phyloP scores from a whole-genome alignment of 2,888 invertebrate species.

The Apoda limacodes region DNA sequence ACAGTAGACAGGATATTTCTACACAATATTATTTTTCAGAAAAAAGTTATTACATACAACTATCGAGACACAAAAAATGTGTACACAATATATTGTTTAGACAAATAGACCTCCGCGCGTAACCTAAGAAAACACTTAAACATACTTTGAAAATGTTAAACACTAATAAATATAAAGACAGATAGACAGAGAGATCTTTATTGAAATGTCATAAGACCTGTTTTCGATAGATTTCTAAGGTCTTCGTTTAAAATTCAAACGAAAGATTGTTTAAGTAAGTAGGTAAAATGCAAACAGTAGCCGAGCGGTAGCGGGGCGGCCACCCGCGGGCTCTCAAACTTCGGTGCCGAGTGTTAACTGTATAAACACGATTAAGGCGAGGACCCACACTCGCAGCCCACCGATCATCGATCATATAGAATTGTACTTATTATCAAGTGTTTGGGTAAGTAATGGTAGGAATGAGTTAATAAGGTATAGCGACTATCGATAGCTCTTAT shows the following conservation, averaged over 20 bases:
- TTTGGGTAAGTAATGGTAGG: too few species aligned
- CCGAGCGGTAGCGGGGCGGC: conserved; percentile 26
- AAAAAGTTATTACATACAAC: too few species aligned
- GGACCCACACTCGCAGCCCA: conserved; percentile 39
- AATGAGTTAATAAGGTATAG: too few species aligned
- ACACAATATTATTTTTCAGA: too few species aligned
- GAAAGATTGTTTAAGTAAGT: conserved; percentile 37
- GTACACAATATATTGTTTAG: conserved; percentile 35
- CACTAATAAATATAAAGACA: too few species aligned
- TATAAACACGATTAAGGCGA: conserved; percentile 56
- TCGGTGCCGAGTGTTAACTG: conserved; percentile 47
- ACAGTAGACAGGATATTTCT: too few species aligned
- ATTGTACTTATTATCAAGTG: conserved; percentile 24
- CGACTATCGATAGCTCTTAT: too few species aligned
- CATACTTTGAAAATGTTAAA: too few species aligned
- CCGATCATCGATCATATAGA: conserved; percentile 49
- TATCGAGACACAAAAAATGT: too few species aligned
- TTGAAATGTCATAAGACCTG: too few species aligned
- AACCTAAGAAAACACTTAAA: too few species aligned
- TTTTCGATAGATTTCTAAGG: conserved; percentile 11
- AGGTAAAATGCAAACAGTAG: conserved; percentile 58
- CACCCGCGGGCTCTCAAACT: conserved; percentile 51
- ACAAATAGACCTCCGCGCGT: conserved; percentile 34
- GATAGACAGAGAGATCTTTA: too few species aligned
- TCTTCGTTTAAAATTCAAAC: conserved; percentile 26